Conservation (phyloP, 2,113 vertebrate species). For the Mobula birostris region DNA sequence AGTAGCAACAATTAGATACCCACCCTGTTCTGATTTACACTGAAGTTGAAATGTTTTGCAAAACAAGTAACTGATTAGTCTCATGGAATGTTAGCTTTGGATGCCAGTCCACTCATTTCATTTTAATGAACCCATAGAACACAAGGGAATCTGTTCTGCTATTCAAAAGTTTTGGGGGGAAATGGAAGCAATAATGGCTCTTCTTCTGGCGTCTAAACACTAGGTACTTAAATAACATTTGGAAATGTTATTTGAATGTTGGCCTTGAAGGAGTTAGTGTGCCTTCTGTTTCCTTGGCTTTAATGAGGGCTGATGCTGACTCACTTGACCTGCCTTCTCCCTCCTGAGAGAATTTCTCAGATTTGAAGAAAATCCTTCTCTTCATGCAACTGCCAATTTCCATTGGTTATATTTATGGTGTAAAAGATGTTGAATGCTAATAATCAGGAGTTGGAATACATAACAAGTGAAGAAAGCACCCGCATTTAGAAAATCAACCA, state of each 20-base stretch:
- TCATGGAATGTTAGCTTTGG: background rate
- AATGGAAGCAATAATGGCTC: background rate
- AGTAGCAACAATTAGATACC: background rate
- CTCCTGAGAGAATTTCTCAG: background rate
- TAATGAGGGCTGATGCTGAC: background rate
- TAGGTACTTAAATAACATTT: no score
- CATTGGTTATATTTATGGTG: background rate
- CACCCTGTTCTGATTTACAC: background rate
- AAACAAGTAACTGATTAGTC: background rate
- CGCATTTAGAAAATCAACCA: no score
- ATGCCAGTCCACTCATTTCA: background rate
- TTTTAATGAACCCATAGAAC: background rate
- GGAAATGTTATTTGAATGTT: background rate
- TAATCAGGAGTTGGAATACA: background rate
- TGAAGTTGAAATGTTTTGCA: background rate
- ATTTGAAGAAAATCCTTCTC: background rate
- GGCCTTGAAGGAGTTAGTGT: background rate
- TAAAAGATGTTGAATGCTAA: background rate
- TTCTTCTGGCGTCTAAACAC: background rate
- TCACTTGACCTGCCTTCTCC: background rate
- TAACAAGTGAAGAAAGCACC: background rate
- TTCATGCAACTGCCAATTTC: background rate
- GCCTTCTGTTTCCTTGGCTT: background rate
- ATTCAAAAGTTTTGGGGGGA: background rate
- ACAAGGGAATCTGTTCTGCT: background rate